Conservation (phyloP, 1,140 invertebrate genomes). For the Oedothorax gibbosus region DNA sequence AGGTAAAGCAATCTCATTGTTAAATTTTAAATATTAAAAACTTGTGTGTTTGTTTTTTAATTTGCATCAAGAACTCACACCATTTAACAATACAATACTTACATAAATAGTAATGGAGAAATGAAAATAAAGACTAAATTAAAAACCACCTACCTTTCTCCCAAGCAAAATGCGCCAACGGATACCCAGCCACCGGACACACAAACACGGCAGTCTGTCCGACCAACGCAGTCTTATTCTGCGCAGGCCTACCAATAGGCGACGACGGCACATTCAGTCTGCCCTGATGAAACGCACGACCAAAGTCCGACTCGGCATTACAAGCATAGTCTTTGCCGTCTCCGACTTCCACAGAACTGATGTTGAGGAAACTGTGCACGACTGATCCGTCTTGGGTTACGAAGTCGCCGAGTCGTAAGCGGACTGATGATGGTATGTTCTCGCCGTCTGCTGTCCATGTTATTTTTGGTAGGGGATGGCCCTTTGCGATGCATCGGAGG, state of each 20-base stretch:
- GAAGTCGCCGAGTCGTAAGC: constrained; percentile 63
- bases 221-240: constrained; percentile 65
- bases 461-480: constrained; percentile 63
- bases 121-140: neutral
- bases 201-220: constrained; percentile 65
- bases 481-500: constrained; percentile 62
- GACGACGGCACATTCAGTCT: constrained; percentile 62
- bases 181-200: constrained; percentile 69
- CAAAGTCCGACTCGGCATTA: constrained; percentile 62
- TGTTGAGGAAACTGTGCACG: constrained; percentile 88
- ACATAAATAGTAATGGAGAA: neutral
- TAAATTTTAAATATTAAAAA: no score
- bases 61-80: no score
- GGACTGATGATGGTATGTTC: constrained; percentile 51
- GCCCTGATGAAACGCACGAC: constrained; percentile 50
- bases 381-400: constrained; percentile 74
- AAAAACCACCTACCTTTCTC: constrained; percentile 62
- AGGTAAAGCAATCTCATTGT: no score
- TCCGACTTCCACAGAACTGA: constrained; percentile 74
- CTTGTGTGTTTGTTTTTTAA: no score
- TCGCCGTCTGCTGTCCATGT: constrained; percentile 63
- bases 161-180: constrained; percentile 62
- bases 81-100: no score
- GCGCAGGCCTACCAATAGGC: constrained; percentile 56
- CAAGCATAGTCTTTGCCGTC: constrained; percentile 65